phyloP scores from a whole-genome alignment of 2,797 vertebrate genomes.

The Cirrhinus mrigala region DNA sequence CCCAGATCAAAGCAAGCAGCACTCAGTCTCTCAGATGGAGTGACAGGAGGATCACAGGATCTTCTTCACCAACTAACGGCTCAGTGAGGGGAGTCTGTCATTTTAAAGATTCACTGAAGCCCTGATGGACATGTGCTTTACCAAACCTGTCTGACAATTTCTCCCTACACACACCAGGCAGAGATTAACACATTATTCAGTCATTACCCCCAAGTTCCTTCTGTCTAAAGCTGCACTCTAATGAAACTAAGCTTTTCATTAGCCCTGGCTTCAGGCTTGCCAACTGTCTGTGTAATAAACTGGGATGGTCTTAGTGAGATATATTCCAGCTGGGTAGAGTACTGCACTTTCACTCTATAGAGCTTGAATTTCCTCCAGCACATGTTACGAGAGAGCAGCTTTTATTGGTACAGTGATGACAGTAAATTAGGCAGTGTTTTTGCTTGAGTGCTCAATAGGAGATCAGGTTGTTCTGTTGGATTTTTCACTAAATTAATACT shows the following conservation, averaged over 20 bases:
- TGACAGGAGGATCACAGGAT: constrained; percentile 35
- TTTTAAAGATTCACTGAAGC: constrained; percentile 9
- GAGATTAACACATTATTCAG: constrained; percentile 47
- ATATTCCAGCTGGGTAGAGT: constrained; percentile 27
- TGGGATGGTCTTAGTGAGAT: constrained; percentile 4
- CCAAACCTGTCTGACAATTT: constrained; percentile 16
- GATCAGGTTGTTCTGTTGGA: constrained; percentile 29
- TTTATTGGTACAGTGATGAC: constrained; percentile 41
- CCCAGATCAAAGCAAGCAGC: constrained; percentile 43
- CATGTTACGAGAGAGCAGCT: constrained; percentile 27
- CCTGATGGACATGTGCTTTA: constrained; percentile 28
- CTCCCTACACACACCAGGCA: constrained; percentile 27
- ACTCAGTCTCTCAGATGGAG: constrained; percentile 28
- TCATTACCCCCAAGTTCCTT: constrained; percentile 39
- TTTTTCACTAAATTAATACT: constrained; percentile 24
- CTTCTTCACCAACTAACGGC: constrained; percentile 20
- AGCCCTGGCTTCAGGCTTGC: constrained; percentile 19
- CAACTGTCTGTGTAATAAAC: constrained; percentile 43
- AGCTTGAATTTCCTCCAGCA: constrained; percentile 27
- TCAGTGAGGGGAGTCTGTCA: constrained; percentile 13
- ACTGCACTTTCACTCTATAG: constrained; percentile 10
- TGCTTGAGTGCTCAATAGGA: constrained; percentile 19
- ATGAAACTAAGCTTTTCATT: constrained; percentile 54
- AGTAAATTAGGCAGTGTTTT: constrained; percentile 40
- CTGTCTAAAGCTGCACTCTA: constrained; percentile 13